Conservation (phyloP, 1,140 invertebrate genomes). For the Eubasilissa regina region DNA sequence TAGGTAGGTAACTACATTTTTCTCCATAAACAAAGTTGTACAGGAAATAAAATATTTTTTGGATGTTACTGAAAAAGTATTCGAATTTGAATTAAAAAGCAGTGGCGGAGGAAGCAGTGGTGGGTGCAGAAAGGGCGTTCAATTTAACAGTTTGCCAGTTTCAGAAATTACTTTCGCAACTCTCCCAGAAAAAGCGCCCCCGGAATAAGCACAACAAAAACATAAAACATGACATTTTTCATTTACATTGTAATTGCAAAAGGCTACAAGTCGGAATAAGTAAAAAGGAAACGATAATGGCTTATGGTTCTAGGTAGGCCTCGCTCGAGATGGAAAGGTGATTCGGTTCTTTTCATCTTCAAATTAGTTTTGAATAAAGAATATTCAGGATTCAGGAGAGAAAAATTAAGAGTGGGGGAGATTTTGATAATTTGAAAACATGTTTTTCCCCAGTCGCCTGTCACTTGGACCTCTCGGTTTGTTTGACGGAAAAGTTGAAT, state of each 20-base stretch:
- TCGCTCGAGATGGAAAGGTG: conserved; percentile 16
- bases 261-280: conserved; percentile 60
- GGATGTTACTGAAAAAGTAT: background rate
- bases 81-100: background rate
- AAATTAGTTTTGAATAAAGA: conserved; percentile 53
- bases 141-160: conserved; percentile 61
- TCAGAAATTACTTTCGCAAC: conserved; percentile 61
- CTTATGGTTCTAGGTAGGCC: conserved; percentile 17
- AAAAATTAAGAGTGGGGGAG: conserved; percentile 23
- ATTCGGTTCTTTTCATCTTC: conserved; percentile 49
- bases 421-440: conserved; percentile 59
- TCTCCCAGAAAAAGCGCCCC: conserved; percentile 52
- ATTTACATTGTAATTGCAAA: conserved; percentile 61
- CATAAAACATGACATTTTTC: conserved; percentile 57
- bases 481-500: conserved; percentile 56
- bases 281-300: conserved; percentile 51
- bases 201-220: conserved; percentile 53
- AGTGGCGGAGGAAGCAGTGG: background rate
- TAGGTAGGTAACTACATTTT: too few species aligned
- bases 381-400: conserved; percentile 43
- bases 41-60: too few species aligned
- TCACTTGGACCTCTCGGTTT: conserved; percentile 49
- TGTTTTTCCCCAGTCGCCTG: conserved; percentile 47
- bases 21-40: too few species aligned
- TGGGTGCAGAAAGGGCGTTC: conserved; percentile 43